Conservation (phyloP, 2,888 invertebrate species). For the Diaperis boleti region DNA sequence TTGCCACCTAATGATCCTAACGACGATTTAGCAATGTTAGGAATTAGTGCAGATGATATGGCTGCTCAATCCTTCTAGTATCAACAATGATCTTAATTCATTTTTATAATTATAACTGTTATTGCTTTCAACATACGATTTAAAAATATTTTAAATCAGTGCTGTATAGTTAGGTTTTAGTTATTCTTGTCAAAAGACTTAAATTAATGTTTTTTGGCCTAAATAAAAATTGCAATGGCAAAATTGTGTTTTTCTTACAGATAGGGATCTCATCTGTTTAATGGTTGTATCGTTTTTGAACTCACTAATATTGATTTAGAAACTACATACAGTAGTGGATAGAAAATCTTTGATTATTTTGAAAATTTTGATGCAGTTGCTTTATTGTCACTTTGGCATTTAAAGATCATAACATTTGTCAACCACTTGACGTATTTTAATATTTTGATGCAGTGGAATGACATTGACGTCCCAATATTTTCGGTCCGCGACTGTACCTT, state of each 20-base stretch:
- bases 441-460: no score
- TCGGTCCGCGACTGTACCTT: no score
- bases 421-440: no score
- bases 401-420: no score
- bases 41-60: constrained; percentile 86
- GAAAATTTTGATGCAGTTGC: no score
- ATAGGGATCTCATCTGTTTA: no score
- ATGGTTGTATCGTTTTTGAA: no score
- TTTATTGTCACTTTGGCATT: no score
- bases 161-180: constrained; percentile 10
- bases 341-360: no score
- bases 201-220: constrained; percentile 17
- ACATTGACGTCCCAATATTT: no score
- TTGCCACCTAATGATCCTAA: constrained; percentile 67
- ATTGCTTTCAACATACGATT: background rate
- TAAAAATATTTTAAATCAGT: background rate
- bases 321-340: no score
- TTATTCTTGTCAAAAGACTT: constrained; percentile 8
- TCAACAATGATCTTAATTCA: background rate
- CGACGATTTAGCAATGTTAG: constrained; percentile 86
- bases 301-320: no score
- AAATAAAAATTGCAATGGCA: constrained; percentile 26
- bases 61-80: constrained; percentile 68
- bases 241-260: background rate
- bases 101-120: background rate